phyloP scores from a whole-genome alignment of 2,113 vertebrate genomes.

The Rhinogobius similis region DNA sequence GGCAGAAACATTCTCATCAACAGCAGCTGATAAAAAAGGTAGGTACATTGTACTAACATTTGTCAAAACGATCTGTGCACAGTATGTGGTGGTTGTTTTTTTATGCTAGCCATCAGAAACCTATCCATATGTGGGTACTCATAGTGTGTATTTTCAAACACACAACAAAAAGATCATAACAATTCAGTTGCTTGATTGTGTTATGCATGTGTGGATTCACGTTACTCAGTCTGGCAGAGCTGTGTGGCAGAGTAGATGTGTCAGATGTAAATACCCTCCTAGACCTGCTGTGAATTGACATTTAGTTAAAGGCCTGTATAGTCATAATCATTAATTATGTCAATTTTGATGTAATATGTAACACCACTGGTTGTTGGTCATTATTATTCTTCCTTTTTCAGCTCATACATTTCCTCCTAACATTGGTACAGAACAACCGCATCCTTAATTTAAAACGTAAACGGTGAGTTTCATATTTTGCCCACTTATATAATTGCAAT shows the following conservation, averaged over 20 bases:
- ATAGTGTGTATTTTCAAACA: neutral
- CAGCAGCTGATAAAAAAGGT: slow-evolving; percentile 96
- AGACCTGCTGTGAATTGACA: neutral
- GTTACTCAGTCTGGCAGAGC: neutral
- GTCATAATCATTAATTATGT: neutral
- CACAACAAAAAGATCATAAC: neutral
- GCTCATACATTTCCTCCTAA: slow-evolving; percentile 97
- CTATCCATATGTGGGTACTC: neutral
- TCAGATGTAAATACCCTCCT: neutral
- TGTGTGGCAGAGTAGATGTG: neutral
- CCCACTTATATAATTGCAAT: neutral
- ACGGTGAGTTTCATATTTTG: slow-evolving; percentile 77
- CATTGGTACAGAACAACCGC: slow-evolving; percentile 92
- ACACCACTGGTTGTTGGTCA: neutral
- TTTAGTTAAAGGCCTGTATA: neutral
- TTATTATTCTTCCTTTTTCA: slow-evolving; percentile 51
- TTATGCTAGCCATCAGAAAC: too few species aligned
- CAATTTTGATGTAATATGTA: neutral
- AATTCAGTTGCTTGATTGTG: neutral
- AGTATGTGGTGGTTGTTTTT: neutral
- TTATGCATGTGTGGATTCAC: neutral
- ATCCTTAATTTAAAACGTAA: slow-evolving; percentile 94
- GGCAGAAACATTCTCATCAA: slow-evolving; percentile 91
- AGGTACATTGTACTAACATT: neutral
- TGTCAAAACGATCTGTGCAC: neutral